Evolutionary conservation across 2,888 invertebrate genomes (phyloP).

Genomic region (Lepetodrilus schrolli): DNA sequence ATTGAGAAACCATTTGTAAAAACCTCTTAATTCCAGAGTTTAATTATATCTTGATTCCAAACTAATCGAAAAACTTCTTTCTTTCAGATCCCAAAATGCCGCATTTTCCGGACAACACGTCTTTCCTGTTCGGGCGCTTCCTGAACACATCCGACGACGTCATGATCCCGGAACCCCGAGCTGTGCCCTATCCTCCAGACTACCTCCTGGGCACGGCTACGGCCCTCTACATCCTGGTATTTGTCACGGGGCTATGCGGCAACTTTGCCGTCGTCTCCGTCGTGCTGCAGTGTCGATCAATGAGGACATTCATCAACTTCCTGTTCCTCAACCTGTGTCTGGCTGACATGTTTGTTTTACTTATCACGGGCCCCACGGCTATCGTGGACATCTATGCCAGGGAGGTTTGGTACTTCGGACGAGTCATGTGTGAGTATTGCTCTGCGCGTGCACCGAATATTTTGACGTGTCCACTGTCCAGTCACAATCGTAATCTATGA

Average conservation of each 20-base stretch:
- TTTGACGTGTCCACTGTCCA: too few relatives aligned
- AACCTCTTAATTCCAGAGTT: too few relatives aligned
- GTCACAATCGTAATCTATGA: too few relatives aligned
- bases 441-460: too few relatives aligned
- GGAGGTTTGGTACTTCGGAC: constrained; percentile 93
- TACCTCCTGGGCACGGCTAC: constrained; percentile 92
- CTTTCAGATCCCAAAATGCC: too few relatives aligned
- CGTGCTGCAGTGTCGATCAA: constrained; percentile 86
- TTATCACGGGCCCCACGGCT: constrained; percentile 93
- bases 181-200: constrained; percentile 62
- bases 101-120: neutral
- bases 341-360: constrained; percentile 91
- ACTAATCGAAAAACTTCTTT: too few relatives aligned
- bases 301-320: constrained; percentile 92
- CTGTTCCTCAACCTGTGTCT: constrained; percentile 94
- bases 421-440: constrained; percentile 93
- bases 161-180: neutral
- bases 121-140: neutral
- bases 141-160: neutral
- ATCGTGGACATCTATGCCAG: constrained; percentile 92
- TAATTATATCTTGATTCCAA: too few relatives aligned
- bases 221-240: constrained; percentile 89
- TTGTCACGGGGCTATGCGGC: constrained; percentile 91
- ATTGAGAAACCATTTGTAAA: too few relatives aligned
- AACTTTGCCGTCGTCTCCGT: constrained; percentile 95